Percentiles rank a stretch among this genome's conserved stretches.
Evolutionary conservation across 2,888 invertebrate species (phyloP).

Genomic region (Cantharis rufa): DNA sequence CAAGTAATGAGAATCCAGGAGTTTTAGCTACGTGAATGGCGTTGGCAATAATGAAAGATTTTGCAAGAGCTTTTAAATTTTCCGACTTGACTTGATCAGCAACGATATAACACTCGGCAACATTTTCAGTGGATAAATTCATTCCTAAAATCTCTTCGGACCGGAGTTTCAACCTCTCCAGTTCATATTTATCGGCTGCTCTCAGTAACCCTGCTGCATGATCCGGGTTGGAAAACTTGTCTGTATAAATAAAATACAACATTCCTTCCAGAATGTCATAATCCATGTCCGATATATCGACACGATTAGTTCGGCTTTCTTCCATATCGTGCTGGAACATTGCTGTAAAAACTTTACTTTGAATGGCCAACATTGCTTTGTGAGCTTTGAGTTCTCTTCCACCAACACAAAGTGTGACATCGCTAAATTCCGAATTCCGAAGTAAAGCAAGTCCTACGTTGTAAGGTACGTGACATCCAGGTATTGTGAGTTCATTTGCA

Average conservation of each 20-base stretch:
- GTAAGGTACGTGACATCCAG: not conserved
- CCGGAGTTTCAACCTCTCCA: not conserved
- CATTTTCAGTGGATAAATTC: not conserved
- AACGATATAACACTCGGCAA: not conserved
- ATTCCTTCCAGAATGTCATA: not conserved
- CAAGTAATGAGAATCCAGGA: not conserved
- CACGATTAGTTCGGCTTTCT: not conserved
- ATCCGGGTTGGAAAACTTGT: not conserved
- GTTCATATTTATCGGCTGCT: not conserved
- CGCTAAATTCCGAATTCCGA: not conserved
- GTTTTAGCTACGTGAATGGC: not conserved
- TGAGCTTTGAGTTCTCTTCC: not conserved
- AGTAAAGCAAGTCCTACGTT: not conserved
- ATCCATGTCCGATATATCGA: not conserved
- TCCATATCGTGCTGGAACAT: not conserved
- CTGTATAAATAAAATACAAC: not conserved
- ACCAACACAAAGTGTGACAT: not conserved
- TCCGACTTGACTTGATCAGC: not conserved
- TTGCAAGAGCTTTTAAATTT: not conserved
- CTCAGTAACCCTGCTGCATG: not conserved
- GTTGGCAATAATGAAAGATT: not conserved
- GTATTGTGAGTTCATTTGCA: not conserved
- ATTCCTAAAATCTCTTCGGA: not conserved
- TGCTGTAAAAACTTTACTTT: not conserved
- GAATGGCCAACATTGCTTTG: not conserved